Conservation (phyloP, 92 coral and sea anemone genomes). For the Epizoanthus stellaris region DNA sequence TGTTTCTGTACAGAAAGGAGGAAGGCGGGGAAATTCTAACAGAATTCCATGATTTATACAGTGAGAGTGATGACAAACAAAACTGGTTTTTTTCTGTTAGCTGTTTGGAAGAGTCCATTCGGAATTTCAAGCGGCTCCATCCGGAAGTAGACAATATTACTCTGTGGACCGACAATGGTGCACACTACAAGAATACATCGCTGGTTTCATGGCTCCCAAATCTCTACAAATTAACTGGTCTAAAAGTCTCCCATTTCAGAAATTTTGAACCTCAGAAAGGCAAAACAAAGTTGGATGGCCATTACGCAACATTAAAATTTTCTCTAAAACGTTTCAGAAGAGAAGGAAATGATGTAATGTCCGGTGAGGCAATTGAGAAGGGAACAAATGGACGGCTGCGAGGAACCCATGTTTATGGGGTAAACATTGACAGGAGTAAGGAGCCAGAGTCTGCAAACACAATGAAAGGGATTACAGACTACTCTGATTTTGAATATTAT, state of each 20-base stretch:
- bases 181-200: conserved; percentile 65
- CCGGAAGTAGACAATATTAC: conserved; percentile 12
- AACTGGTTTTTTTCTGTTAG: conserved; percentile 69
- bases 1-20: conserved; percentile 54
- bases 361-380: conserved; percentile 45
- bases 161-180: conserved; percentile 77
- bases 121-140: conserved; percentile 43
- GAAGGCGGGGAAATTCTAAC: conserved; percentile 32
- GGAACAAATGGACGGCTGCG: conserved; percentile 59
- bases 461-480: conserved; percentile 46
- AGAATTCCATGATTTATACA: conserved; percentile 49
- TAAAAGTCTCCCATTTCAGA: conserved; percentile 28
- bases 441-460: conserved; percentile 65
- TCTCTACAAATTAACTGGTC: conserved; percentile 20
- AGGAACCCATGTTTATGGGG: conserved; percentile 66
- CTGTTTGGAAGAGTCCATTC: conserved; percentile 38
- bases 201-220: conserved; percentile 46
- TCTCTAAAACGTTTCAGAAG: conserved; percentile 37
- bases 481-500: conserved; percentile 41
- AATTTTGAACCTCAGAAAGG: conserved; percentile 75
- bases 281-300: conserved; percentile 67
- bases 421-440: conserved; percentile 46
- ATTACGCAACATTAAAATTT: conserved; percentile 62
- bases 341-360: conserved; percentile 48
- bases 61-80: conserved; percentile 62